A percentile compares a stretch with the other conserved stretches of the same genome.
These are phyloP conservation scores for Callithrix jacchus DNA, from an alignment of 2,113 vertebrate species.

Conservation along the genomic window DNA sequence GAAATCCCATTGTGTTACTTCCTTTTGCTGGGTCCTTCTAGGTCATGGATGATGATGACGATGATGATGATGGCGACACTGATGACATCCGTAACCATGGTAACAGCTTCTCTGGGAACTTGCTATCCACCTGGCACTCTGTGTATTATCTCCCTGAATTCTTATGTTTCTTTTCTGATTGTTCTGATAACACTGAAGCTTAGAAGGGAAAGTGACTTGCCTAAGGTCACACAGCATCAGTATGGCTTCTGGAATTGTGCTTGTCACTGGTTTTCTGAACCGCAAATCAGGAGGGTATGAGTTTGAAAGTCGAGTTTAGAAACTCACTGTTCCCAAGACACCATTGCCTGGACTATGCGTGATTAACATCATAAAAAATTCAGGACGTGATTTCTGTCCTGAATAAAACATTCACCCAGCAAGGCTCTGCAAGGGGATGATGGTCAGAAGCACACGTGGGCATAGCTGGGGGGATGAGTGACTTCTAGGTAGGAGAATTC, in stretches of 20 bases:
- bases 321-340: background rate
- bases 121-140: fast-evolving
- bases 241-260: background rate
- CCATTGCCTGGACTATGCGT: background rate
- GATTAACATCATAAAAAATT: background rate
- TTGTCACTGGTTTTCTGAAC: background rate
- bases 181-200: background rate
- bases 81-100: fast-evolving
- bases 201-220: background rate
- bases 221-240: background rate
- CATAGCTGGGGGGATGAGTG: too few relatives aligned
- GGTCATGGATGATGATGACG: fast-evolving
- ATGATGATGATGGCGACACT: background rate
- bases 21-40: background rate
- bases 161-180: background rate
- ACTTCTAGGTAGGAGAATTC: background rate
- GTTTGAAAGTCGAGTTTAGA: background rate
- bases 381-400: background rate
- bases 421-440: background rate
- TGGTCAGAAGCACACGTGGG: too few relatives aligned
- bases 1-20: fast-evolving
- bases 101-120: background rate
- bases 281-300: background rate
- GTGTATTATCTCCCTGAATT: background rate
- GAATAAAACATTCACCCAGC: background rate